A percentile compares a stretch with the other conserved stretches of the same genome.
These are phyloP conservation scores for Harpagifer antarcticus DNA, from an alignment of 2,797 vertebrate genomes.

Conservation along the genomic window DNA sequence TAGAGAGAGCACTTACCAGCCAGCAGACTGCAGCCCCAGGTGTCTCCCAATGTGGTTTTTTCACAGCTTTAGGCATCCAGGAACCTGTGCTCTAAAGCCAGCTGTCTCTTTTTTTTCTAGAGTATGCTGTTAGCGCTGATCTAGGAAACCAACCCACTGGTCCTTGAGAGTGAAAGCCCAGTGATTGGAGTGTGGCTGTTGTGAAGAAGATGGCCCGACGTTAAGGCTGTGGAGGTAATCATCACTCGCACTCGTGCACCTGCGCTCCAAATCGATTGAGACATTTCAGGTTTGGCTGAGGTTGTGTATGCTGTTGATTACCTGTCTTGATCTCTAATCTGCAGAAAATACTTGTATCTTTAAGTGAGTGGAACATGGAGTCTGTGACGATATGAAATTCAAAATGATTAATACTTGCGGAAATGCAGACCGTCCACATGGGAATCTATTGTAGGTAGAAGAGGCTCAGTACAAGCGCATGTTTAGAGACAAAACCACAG, in stretches of 20 bases:
- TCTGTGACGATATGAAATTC: neutral
- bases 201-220: constrained; percentile 51
- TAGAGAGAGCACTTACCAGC: constrained; percentile 48
- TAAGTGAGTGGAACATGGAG: constrained; percentile 6
- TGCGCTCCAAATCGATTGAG: constrained; percentile 51
- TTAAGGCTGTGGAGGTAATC: constrained; percentile 64
- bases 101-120: constrained; percentile 13
- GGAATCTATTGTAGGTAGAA: neutral
- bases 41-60: constrained; percentile 33
- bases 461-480: too few species aligned
- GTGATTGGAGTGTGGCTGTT: constrained; percentile 73
- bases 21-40: constrained; percentile 28
- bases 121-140: constrained; percentile 41
- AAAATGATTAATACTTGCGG: neutral
- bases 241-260: constrained; percentile 55
- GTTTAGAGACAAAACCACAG: neutral
- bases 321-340: constrained; percentile 35
- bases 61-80: constrained; percentile 50
- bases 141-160: constrained; percentile 43
- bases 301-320: constrained; percentile 23
- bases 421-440: neutral
- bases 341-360: neutral
- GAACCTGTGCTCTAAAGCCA: constrained; percentile 22
- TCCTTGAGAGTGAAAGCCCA: constrained; percentile 70
- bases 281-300: constrained; percentile 16